Conservation (phyloP, 2,888 invertebrate genomes). For the Lasius platythorax region DNA sequence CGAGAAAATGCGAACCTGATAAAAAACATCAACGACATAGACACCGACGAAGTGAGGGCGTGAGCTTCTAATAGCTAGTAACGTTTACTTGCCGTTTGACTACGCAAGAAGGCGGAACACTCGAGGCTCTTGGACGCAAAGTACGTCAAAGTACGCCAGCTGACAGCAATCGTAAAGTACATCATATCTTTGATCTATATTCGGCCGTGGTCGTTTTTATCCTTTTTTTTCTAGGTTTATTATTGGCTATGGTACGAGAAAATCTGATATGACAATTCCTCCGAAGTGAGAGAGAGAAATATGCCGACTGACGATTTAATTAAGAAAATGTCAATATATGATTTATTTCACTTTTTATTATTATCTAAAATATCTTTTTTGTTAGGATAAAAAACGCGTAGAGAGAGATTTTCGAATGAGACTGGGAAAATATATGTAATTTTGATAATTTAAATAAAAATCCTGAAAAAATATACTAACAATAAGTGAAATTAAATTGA, state of each 20-base stretch:
- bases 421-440: neutral
- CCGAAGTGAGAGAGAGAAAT: neutral
- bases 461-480: neutral
- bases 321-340: conserved; percentile 3
- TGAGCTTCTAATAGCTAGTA: conserved; percentile 78
- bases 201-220: conserved; percentile 65
- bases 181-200: conserved; percentile 85
- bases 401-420: neutral
- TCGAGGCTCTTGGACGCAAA: conserved; percentile 56
- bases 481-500: neutral
- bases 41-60: conserved; percentile 43
- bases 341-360: neutral
- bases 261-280: conserved; percentile 1
- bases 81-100: conserved; percentile 74
- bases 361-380: neutral
- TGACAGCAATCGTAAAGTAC: conserved; percentile 81
- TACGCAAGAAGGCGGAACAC: conserved; percentile 56
- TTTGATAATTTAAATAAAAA: neutral
- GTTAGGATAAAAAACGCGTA: neutral
- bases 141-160: conserved; percentile 50
- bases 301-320: neutral
- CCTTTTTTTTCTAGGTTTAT: conserved; percentile 12
- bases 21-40: conserved; percentile 38
- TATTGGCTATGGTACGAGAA: conserved; percentile 28
- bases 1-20: conserved; percentile 46